Evolutionary conservation across 2,113 vertebrate genomes (phyloP), one percentile per base, ranked within the genome.

Genomic region (Benitochromis conjunctus): DNA sequence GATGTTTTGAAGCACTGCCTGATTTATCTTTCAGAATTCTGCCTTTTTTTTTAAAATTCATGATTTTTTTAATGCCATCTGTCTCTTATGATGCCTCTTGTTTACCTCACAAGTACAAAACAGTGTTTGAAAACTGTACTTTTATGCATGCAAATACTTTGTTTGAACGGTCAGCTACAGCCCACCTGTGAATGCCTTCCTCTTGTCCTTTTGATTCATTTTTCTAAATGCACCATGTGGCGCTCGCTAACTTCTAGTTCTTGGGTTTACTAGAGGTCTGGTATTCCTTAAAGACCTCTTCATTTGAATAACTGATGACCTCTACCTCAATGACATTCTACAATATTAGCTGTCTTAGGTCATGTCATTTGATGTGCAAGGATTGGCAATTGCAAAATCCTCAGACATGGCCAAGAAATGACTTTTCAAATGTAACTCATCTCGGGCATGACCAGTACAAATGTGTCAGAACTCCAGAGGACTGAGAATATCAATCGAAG

Each of bases 401-500:
- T 85, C 66, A 64, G 51, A 82, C 51, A 26, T 71, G 41, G 10
- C 69, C 57, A 76, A 81, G 77, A 80, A 79, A 66, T 54, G 26
- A 90, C 56, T 85, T 85, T 38, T 58, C 34, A 86, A 86, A 89
- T 86, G 89, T 51, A 89, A 76, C 38, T 80, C 19, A 92, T 89
- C 66, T 86, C 76, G 89, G 64, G 79, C 89, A 86, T 84, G 88
- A 88, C 91, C 89, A 82, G 79, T 78, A 88, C 89, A 92, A 91
- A 83, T 92, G 87, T 91, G 91, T 87, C 85, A 86, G 83, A 18
- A 38, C 89, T 79, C 86, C 53, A 7, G 64, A 74, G 88, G 43
- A 56, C 41, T 46, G 48, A 80, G 48, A 38, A 66, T 66, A 56
- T 84, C 81, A 81, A 79, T 58, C n/a, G 18, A 83, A 62, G 53